Base-by-base conservation (phyloP, 2,113 vertebrate genomes). In the Eudyptes chrysolophus region DNA sequence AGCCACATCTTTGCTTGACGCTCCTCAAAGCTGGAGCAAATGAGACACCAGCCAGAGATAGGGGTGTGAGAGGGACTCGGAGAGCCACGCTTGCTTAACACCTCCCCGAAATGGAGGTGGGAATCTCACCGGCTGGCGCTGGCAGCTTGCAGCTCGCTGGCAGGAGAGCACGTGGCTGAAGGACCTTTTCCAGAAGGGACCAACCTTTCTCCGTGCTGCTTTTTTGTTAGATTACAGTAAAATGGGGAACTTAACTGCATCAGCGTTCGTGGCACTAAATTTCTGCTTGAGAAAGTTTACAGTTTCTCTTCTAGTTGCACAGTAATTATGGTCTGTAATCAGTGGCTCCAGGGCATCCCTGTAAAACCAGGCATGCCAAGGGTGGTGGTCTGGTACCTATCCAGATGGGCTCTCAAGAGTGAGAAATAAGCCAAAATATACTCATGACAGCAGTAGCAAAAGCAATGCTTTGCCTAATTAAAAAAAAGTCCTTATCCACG, bases 261-360 rank as follows among this genome's bases (percentile, higher is more conserved):
- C 68, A 58, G 13, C 3, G 0, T 46, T 40, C 1, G 0, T 12
- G 44, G 55, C 38, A 8, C 57, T 54, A 22, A 29, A 32, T 58
- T 79, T 80, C 49, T 42, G 80, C 55, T 40, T 19, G n/a, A 36
- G 51, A 32, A 58, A 17, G 30, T 29, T 74, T 24, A 48, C 21
- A 1, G 60, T 40, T 82, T 68, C 52, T 83, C 42, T 61, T 74
- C 54, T 22, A 17, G 42, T 62, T 64, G 66, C 83, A 16, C 38
- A 17, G 49, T 78, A 51, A 64, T 86, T 66, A 18, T 5, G 38
- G 65, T n/a, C 52, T 3, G 13, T 68, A 44, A 52, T 62, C 29
- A 22, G 71, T 32, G 54, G 76, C 71, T 90, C 42, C 42, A 19
- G 42, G 84, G n/a, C 54, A 58, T 51, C 49, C 29, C 48, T 40